Percentiles rank a stretch among this genome's conserved stretches.
phyloP scores from a whole-genome alignment of 2,888 invertebrate species.

The Tetanocera ferruginea region DNA sequence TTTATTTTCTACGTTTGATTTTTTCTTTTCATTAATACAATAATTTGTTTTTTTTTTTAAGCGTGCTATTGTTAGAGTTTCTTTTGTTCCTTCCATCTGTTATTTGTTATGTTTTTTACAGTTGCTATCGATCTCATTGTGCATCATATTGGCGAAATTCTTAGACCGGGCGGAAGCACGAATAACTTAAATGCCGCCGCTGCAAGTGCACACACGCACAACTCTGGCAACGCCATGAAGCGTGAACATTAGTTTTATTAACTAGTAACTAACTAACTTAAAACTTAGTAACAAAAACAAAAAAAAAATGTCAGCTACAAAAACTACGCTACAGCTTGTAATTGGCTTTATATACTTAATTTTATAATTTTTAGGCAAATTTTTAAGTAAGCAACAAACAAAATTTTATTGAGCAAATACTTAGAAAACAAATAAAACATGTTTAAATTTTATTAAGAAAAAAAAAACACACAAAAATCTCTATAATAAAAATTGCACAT shows the following conservation, averaged over 20 bases:
- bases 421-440: too few relatives aligned
- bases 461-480: too few relatives aligned
- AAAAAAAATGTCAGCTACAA: constrained; percentile 30
- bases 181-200: constrained; percentile 70
- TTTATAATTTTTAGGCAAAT: not conserved
- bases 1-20: too few relatives aligned
- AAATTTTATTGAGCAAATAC: too few relatives aligned
- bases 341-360: not conserved
- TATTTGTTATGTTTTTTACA: constrained; percentile 76
- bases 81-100: constrained; percentile 33
- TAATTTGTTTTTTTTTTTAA: constrained; percentile 48
- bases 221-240: constrained; percentile 61
- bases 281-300: constrained; percentile 31
- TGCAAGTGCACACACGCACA: constrained; percentile 59
- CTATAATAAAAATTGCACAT: too few relatives aligned
- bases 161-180: constrained; percentile 75
- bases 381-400: not conserved
- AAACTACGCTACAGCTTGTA: not conserved
- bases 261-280: constrained; percentile 4
- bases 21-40: not conserved
- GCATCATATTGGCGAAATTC: constrained; percentile 98
- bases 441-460: too few relatives aligned
- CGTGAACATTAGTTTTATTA: constrained; percentile 61
- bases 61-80: not conserved
- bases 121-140: constrained; percentile 99